Base-by-base conservation (phyloP, 2,113 vertebrate genomes). In the Fregetta grallaria region DNA sequence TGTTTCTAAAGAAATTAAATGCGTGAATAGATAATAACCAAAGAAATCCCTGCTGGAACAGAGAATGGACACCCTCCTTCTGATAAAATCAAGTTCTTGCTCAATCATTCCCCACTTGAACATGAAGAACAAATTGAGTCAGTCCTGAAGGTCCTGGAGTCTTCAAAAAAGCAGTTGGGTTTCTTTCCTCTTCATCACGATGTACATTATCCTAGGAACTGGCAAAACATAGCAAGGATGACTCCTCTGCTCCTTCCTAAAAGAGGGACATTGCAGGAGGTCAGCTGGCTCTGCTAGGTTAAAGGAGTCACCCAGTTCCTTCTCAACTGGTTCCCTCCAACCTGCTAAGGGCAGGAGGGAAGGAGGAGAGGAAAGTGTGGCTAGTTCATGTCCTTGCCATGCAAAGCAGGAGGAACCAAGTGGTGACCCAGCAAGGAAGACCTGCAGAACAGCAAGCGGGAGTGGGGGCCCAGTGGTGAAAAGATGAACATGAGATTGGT, bases 1-100 rank as follows among this genome's bases (percentile, higher is more conserved):
- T 92, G 74, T 91, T 96, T 95, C 96, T 97, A 95, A 93, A 96
- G 96, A 96, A 97, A 97, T 96, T 97, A 97, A 97, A 96, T 97
- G 95, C 67, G 40, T 95, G 93, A 97, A 95, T 95, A 97, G 96
- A 96, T 95, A 96, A 97, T 92, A 96, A 93, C 96, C 91, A 74
- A 96, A 96, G 96, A 96, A 97, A 96, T 95, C 91, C 91, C 94
- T 93, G 55, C 71, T 94, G 97, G 90, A 96, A 96, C 90, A 95
- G 58, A 90, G 89, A 90, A 97, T 86, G 90, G 96, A 94, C 96
- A 96, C 93, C 67, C 87, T 83, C 91, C 62, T 92, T 95, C 97
- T 94, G 95, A 97, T 90, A 97, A 97, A 96, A 96, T 97, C 91
- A 96, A 85, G 67, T 90, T 96, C 93, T 96, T 95, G 91, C 97